Evolutionary conservation across 2,113 vertebrate species (phyloP), one percentile per base, ranked within the genome.

Genomic region (Onychostruthus taczanowskii): DNA sequence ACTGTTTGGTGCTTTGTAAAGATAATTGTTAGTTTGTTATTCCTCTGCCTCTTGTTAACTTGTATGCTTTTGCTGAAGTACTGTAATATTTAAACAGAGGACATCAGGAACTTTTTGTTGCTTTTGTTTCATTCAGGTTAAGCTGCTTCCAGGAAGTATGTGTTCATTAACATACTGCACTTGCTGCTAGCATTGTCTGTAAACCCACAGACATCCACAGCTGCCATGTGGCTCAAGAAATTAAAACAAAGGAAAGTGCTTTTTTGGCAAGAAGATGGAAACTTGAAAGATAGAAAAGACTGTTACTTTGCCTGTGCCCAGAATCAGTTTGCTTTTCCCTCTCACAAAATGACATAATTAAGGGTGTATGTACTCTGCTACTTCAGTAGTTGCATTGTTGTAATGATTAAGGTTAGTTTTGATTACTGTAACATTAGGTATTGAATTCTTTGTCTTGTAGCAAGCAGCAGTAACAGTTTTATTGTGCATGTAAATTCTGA

Each of bases 371-470:
- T 81, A 37, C 61, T 84, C 33, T 3, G 41, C 59, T 74, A 56
- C 59, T 86, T 78, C 49, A 84, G 69, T 37, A 86, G 76, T 82
- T 84, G 53, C 33, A 50, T 70, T 82, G 85, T 84, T 64, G 28
- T 35, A 73, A 35, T 92, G 91, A 90, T 96, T 96, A 94, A 90
- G 28, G 49, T 92, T 84, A 92, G 72, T 93, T 93, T 94, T 96
- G 86, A 94, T 96, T 92, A 63, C 81, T 88, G 0, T 67, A 78
- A 37, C 89, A 78, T 87, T 90, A 96, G 44, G 26, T 55, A 88
- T 86, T 90, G 52, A 93, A 72, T 93, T 86, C 73, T 92, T 95
- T 95, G 75, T 92, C 79, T 90, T 95, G 46, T 66, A 81, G 82
- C 64, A 84, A 75, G 64, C 89, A 92, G 59, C 39, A 72, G 61